A percentile compares a stretch with the other conserved stretches of the same genome.
Conservation (phyloP, 2,888 invertebrate species). For the Cremastinae sp. region DNA sequence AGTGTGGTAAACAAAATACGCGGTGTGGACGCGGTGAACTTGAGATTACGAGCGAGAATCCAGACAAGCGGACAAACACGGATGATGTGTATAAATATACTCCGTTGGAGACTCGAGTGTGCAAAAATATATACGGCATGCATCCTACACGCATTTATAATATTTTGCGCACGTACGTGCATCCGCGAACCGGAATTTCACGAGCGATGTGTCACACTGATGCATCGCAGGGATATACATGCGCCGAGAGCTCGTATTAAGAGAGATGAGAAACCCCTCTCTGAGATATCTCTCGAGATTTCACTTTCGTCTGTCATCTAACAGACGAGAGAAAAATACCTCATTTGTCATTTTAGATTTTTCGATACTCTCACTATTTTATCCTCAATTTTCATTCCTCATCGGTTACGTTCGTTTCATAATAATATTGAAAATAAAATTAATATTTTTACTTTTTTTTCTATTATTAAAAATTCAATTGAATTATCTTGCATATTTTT, state of each 20-base stretch:
- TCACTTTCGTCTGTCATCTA: constrained; percentile 45
- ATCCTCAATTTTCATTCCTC: no score
- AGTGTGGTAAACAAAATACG: constrained; percentile 4
- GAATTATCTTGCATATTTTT: no score
- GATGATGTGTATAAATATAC: not conserved
- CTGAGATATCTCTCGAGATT: constrained; percentile 19
- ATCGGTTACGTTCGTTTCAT: no score
- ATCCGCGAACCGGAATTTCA: constrained; percentile 45
- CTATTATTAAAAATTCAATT: no score
- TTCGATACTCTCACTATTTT: no score
- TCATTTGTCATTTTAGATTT: constrained; percentile 2
- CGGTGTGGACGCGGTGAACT: constrained; percentile 42
- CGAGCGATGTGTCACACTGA: constrained; percentile 63
- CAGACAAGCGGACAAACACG: constrained; percentile 19
- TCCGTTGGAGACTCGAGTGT: not conserved
- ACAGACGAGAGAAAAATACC: constrained; percentile 14
- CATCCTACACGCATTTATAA: constrained; percentile 40
- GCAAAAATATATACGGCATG: constrained; percentile 11
- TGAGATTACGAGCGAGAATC: constrained; percentile 31
- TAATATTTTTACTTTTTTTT: no score
- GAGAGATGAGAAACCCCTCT: no score
- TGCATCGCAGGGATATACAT: constrained; percentile 59
- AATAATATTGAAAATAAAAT: no score
- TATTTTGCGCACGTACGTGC: no score
- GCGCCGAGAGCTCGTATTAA: constrained; percentile 58